A percentile compares a stretch with the other conserved stretches of the same genome.
Evolutionary conservation across 2,113 vertebrate species (phyloP).

Genomic region (Aphyosemion australe): DNA sequence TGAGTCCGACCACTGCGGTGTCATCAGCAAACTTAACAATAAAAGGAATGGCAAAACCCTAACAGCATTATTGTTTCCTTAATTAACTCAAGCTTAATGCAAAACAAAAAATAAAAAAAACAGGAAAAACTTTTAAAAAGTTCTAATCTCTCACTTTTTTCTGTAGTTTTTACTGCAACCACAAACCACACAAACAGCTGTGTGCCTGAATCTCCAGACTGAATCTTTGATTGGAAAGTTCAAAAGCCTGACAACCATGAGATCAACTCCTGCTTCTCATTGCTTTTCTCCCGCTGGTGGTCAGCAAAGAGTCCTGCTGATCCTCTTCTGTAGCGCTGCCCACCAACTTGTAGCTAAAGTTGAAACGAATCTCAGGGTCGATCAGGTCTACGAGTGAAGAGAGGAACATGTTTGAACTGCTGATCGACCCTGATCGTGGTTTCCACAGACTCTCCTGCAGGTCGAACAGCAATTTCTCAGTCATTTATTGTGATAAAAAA

Average conservation of each 20-base stretch:
- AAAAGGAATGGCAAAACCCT: too few species aligned
- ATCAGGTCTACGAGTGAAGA: conserved; percentile 4
- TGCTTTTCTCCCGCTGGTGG: conserved; percentile 63
- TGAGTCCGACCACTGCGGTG: too few species aligned
- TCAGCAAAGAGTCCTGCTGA: conserved; percentile 59
- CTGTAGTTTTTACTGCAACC: too few species aligned
- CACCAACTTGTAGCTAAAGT: conserved; percentile 38
- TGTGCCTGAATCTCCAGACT: too few species aligned
- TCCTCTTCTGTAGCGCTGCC: neutral
- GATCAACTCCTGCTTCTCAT: conserved; percentile 52
- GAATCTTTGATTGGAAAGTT: neutral
- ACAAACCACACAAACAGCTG: too few species aligned
- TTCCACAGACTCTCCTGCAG: conserved; percentile 3
- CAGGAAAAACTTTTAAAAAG: too few species aligned
- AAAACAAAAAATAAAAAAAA: too few species aligned
- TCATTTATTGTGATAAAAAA: conserved; percentile 46
- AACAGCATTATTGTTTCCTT: too few species aligned
- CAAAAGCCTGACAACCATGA: conserved; percentile 59
- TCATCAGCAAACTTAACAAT: too few species aligned
- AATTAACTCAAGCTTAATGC: too few species aligned
- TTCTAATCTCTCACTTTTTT: too few species aligned
- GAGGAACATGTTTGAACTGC: conserved; percentile 35
- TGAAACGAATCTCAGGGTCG: conserved; percentile 47
- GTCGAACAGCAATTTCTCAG: conserved; percentile 25
- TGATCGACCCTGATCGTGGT: conserved; percentile 11